Base-by-base conservation (phyloP, 2,888 invertebrate genomes). In the Linnaemya tessellans region DNA sequence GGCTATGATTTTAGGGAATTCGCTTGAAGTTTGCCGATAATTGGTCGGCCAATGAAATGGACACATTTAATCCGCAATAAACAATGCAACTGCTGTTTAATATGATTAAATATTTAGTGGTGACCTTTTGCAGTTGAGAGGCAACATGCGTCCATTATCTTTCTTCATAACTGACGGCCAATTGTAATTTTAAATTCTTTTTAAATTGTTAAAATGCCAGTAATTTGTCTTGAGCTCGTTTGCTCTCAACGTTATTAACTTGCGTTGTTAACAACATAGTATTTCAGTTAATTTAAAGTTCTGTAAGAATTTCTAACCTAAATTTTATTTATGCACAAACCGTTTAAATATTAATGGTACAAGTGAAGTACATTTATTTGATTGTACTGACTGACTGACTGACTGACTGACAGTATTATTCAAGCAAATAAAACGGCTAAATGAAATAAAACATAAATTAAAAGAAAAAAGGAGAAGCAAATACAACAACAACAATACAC, bases 401-500 rank as follows among this genome's bases (percentile, higher is more conserved):
- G n/a, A 5, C 60, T 18, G 11, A 49, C 65, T 35, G 56, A 67
- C 49, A 73, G 35, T 49, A 58, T 65, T 38, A 54, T 41, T 51
- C 1, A 38, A 46, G n/a, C 58, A 18, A 64, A 13, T 43, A 13
- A 60, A 62, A 62, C n/a, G n/a, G n/a, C n/a, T n/a, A 62, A 46
- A 13, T 46, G 38, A 38, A 38, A 38, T 10, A 3, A 38, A 38
- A 38, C 3, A 38, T 11, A 38, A 46, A 46, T 13, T 15, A n/a
- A 49, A 35, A 35, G 30, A 35, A 3, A 30, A 58, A n/a, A 9
- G 10, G 9, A n/a, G 3, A 35, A 2, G n/a, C n/a, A n/a, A n/a
- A n/a, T n/a, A n/a, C n/a, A 35, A 58, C 0, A 58, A 4, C 30
- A n/a, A 15, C 41, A 58, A n/a, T 1, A 64, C 58, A 90, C 97